Conservation (phyloP, 2,888 invertebrate genomes). For the Lacanobia wlatinum region DNA sequence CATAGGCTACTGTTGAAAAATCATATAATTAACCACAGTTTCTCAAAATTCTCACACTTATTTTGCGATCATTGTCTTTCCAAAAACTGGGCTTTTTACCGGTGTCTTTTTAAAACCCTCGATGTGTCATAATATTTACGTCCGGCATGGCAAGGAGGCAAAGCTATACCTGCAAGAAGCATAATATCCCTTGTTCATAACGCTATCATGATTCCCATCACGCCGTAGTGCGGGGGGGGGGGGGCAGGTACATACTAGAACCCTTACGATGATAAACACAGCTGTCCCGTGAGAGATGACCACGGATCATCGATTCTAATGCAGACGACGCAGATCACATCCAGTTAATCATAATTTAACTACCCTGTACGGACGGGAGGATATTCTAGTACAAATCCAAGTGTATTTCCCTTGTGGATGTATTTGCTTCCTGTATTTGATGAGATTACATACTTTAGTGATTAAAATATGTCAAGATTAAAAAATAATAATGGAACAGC, state of each 20-base stretch:
- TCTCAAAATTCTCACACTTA: no score
- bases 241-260: background rate
- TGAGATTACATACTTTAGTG: background rate
- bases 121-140: no score
- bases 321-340: slow-evolving; percentile 46
- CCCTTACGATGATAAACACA: slow-evolving; percentile 15
- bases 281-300: slow-evolving; percentile 26
- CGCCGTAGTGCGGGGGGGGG: background rate
- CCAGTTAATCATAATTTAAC: slow-evolving; percentile 61
- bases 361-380: slow-evolving; percentile 11
- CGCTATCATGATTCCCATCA: background rate
- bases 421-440: background rate
- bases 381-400: slow-evolving; percentile 36
- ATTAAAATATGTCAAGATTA: background rate
- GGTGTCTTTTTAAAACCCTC: no score
- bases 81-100: no score
- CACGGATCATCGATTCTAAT: slow-evolving; percentile 60
- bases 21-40: no score
- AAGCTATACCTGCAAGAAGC: no score
- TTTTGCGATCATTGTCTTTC: no score
- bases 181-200: no score
- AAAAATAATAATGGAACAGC: background rate
- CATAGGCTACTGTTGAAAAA: no score
- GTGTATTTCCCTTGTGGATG: slow-evolving; percentile 53
- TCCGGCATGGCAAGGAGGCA: no score